Percentiles rank a stretch among this genome's conserved stretches.
These are phyloP conservation scores for Sus cebifrons DNA, from an alignment of 2,797 vertebrate species.

Conservation along the genomic window DNA sequence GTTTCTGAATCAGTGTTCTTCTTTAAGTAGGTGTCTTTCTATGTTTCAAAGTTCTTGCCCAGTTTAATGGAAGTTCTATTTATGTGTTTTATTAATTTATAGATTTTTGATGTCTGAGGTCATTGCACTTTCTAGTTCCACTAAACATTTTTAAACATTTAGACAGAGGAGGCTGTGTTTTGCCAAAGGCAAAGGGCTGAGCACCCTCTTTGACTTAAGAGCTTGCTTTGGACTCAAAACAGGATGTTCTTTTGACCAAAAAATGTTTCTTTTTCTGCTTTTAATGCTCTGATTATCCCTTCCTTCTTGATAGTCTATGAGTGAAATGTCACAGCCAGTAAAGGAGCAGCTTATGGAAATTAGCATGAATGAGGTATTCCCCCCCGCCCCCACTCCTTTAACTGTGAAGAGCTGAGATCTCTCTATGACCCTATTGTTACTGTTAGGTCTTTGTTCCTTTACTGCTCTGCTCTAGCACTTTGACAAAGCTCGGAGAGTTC, in stretches of 20 bases:
- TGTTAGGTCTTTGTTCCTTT: not conserved
- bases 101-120: constrained; percentile 66
- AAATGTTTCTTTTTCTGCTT: constrained; percentile 4
- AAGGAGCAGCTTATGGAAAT: not conserved
- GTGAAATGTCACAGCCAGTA: not conserved
- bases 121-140: constrained; percentile 45
- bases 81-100: constrained; percentile 68
- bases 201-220: not conserved
- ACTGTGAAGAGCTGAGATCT: not conserved
- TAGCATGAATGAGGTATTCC: not conserved
- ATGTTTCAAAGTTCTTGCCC: not conserved
- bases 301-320: not conserved
- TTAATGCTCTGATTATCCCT: not conserved
- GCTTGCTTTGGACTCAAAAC: constrained; percentile 69
- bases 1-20: not conserved
- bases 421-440: not conserved
- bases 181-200: constrained; percentile 61
- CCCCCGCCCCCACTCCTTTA: not conserved
- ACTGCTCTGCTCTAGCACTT: not conserved
- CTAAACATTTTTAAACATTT: constrained; percentile 67
- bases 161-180: constrained; percentile 58
- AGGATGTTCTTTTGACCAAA: not conserved
- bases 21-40: not conserved
- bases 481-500: not conserved
- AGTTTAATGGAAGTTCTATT: constrained; percentile 62